Conservation (phyloP, 2,888 invertebrate genomes). For the Andrena praecox region DNA sequence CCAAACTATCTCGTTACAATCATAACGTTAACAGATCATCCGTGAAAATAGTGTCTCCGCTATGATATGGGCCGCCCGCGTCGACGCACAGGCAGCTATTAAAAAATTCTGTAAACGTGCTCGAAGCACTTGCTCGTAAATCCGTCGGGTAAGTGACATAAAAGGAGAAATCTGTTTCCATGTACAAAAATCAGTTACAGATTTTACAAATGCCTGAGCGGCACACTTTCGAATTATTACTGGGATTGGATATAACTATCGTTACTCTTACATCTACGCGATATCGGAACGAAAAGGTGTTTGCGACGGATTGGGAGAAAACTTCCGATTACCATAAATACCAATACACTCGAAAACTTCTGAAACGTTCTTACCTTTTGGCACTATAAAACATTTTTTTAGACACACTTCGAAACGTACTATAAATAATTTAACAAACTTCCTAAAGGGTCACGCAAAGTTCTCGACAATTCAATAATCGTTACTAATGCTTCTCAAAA, state of each 20-base stretch:
- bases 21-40: conserved; percentile 74
- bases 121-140: conserved; percentile 45
- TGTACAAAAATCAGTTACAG: conserved; percentile 50
- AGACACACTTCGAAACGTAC: conserved; percentile 26
- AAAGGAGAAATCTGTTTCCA: conserved; percentile 68
- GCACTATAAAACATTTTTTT: conserved; percentile 40
- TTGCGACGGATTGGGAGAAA: conserved; percentile 24
- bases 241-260: conserved; percentile 54
- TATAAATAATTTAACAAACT: conserved; percentile 50
- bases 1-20: conserved; percentile 72
- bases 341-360: conserved; percentile 2
- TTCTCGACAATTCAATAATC: conserved; percentile 14
- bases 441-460: conserved; percentile 5
- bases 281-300: conserved; percentile 29
- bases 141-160: conserved; percentile 59
- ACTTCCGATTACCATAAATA: conserved; percentile 20
- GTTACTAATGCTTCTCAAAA: conserved; percentile 34
- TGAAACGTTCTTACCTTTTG: conserved; percentile 44
- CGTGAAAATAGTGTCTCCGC: conserved; percentile 68
- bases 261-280: conserved; percentile 53
- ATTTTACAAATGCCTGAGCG: conserved; percentile 38
- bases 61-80: conserved; percentile 63
- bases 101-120: conserved; percentile 68
- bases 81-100: conserved; percentile 63
- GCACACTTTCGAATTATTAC: conserved; percentile 38